phyloP scores from a whole-genome alignment of 1,140 invertebrate genomes.

The Scaptomyza montana region DNA sequence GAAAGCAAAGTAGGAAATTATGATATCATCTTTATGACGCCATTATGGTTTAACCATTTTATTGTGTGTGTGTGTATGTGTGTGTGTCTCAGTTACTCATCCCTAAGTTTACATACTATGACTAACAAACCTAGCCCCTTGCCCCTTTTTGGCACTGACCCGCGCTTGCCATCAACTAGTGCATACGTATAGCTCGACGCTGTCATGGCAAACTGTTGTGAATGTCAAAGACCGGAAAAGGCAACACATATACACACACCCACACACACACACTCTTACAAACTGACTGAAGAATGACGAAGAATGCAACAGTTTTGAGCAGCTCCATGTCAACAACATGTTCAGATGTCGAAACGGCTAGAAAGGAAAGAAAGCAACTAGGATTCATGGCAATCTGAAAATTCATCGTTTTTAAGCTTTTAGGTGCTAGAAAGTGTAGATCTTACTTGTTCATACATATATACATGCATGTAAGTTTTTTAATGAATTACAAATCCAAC shows the following conservation, averaged over 20 bases:
- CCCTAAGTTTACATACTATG: conserved; percentile 63
- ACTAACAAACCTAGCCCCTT: conserved; percentile 46
- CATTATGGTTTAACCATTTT: conserved; percentile 61
- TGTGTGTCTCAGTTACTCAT: conserved; percentile 30
- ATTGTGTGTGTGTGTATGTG: conserved; percentile 12
- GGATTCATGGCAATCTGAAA: too few species aligned
- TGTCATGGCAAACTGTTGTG: conserved; percentile 68
- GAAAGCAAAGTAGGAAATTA: conserved; percentile 78
- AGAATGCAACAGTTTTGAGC: conserved; percentile 72
- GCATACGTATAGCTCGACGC: too few species aligned
- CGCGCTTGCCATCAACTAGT: too few species aligned
- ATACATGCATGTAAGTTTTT: too few species aligned
- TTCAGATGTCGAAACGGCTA: conserved; percentile 10
- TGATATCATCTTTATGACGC: conserved; percentile 81
- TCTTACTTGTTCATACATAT: too few species aligned
- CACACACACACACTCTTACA: too few species aligned
- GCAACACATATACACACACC: conserved; percentile 30
- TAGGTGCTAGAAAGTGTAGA: too few species aligned
- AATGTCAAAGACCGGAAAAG: conserved; percentile 78
- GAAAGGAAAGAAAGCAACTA: not conserved
- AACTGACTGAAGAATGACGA: conserved; percentile 18
- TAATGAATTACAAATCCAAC: too few species aligned
- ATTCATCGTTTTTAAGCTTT: too few species aligned
- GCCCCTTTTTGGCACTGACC: conserved; percentile 1
- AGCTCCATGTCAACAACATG: conserved; percentile 48